Evolutionary conservation across 64 coral and sea anemone species (phyloP).

Genomic region (Pachyseris speciosa): DNA sequence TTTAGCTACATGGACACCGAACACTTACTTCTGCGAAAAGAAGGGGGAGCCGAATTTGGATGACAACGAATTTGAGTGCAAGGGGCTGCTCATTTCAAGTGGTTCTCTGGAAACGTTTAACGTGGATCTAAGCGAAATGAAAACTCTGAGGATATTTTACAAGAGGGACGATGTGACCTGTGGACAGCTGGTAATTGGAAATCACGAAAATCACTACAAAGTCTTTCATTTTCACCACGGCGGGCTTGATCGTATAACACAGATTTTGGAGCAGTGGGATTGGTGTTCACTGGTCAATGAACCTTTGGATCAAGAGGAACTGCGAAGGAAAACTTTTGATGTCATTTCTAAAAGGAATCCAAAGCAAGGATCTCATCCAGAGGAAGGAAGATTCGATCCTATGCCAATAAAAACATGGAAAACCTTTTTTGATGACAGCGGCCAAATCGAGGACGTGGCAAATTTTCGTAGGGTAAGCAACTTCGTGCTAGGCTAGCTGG

Average conservation of each 20-base stretch:
- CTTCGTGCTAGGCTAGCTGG: too few species aligned
- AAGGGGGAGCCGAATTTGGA: background rate
- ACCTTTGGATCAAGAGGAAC: constrained; percentile 37
- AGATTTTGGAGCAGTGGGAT: constrained; percentile 90
- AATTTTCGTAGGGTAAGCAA: constrained; percentile 94
- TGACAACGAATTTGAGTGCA: background rate
- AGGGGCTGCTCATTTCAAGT: constrained; percentile 46
- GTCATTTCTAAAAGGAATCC: constrained; percentile 79
- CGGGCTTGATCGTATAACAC: constrained; percentile 79
- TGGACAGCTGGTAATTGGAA: constrained; percentile 94
- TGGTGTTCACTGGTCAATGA: constrained; percentile 57
- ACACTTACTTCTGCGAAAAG: constrained; percentile 60
- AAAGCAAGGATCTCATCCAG: constrained; percentile 78
- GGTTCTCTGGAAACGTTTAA: constrained; percentile 60
- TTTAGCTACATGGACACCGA: constrained; percentile 86
- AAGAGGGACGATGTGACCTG: constrained; percentile 65
- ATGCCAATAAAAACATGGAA: constrained; percentile 84
- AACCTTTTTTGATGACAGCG: constrained; percentile 75
- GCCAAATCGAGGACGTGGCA: constrained; percentile 95
- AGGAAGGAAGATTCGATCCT: constrained; percentile 92
- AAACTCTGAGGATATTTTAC: constrained; percentile 88
- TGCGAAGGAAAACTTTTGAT: constrained; percentile 80
- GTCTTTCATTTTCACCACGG: constrained; percentile 93
- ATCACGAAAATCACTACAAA: constrained; percentile 98
- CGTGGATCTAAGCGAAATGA: constrained; percentile 98